Evolutionary conservation across 2,113 vertebrate species (phyloP).

Genomic region (Emydocephalus ijimae): DNA sequence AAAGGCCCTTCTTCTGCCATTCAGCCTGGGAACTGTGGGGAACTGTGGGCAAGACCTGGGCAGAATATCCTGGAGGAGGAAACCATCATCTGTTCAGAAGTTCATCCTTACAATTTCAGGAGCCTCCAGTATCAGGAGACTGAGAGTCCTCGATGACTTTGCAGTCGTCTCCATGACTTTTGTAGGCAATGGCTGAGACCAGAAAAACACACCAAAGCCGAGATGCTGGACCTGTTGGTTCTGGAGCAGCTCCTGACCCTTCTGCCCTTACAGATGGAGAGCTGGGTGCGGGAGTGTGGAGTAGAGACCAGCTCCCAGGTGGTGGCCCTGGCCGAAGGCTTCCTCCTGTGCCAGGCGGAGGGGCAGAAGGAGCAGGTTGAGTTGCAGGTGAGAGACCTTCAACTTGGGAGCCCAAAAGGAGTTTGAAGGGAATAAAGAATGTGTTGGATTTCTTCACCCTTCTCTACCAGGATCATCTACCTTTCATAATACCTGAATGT

Average conservation of each 20-base stretch:
- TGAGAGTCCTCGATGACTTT: neutral
- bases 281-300: neutral
- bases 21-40: neutral
- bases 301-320: neutral
- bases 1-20: neutral
- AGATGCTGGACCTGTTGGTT: neutral
- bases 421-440: neutral
- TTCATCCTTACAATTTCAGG: neutral
- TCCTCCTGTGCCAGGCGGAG: neutral
- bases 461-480: neutral
- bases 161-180: neutral
- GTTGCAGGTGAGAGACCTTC: neutral
- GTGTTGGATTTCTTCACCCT: neutral
- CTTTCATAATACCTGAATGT: neutral
- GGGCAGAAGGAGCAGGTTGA: neutral
- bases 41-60: neutral
- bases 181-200: neutral
- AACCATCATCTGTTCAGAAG: neutral
- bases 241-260: neutral
- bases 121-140: neutral
- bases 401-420: neutral
- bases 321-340: neutral
- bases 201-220: neutral
- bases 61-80: neutral
- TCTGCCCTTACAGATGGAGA: neutral